Evolutionary conservation across 2,797 vertebrate species (phyloP).

Genomic region (Distichodus sexfasciatus): DNA sequence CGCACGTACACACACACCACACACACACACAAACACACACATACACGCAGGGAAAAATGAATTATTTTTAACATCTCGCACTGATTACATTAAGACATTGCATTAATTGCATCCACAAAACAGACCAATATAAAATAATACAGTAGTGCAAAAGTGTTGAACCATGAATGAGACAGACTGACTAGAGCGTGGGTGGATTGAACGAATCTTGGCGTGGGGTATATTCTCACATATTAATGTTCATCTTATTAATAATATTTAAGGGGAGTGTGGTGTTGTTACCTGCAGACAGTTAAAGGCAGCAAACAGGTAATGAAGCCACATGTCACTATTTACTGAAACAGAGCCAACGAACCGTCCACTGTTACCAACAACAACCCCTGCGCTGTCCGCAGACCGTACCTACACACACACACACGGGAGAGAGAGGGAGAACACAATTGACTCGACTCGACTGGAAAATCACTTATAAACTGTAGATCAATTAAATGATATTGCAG

Average conservation of each 20-base stretch:
- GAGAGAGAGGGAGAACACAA: not conserved
- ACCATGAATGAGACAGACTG: too few species aligned
- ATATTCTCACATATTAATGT: not conserved
- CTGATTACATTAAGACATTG: too few species aligned
- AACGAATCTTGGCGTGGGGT: too few species aligned
- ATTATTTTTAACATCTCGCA: too few species aligned
- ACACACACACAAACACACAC: not conserved
- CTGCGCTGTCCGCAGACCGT: conserved; percentile 80
- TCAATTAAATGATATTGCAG: too few species aligned
- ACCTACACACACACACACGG: conserved; percentile 62
- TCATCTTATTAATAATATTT: not conserved
- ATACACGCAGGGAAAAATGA: not conserved
- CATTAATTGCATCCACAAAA: too few species aligned
- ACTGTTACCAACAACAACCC: conserved; percentile 82
- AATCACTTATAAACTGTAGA: too few species aligned
- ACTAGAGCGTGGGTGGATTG: too few species aligned
- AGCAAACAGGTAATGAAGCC: conserved; percentile 93
- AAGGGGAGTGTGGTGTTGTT: conserved; percentile 13
- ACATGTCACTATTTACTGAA: conserved; percentile 88
- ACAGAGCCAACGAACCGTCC: conserved; percentile 85
- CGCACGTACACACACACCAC: conserved; percentile 2
- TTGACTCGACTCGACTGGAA: too few species aligned
- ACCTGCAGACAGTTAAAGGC: conserved; percentile 89
- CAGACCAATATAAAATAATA: too few species aligned
- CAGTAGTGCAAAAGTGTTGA: too few species aligned